Evolutionary conservation across 2,797 vertebrate species (phyloP).

Genomic region (Tarsius wallacei): DNA sequence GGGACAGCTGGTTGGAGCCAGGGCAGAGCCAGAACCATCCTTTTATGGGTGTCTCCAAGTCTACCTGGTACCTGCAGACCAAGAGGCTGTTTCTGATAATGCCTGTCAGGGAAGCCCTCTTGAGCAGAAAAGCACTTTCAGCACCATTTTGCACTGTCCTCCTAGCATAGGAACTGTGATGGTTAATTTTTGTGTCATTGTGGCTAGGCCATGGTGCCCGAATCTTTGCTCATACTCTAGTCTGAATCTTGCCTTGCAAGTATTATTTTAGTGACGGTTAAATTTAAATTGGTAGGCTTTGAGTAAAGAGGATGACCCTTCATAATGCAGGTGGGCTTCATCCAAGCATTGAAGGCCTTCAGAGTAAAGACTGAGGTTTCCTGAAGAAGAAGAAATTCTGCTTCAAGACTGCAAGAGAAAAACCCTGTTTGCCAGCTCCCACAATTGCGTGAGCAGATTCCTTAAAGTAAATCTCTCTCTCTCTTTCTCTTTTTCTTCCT

Average conservation of each 20-base stretch:
- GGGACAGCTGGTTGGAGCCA: background rate
- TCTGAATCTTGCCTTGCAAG: background rate
- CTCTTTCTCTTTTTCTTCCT: background rate
- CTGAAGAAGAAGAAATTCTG: background rate
- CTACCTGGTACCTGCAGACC: too few species aligned
- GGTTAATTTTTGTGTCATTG: background rate
- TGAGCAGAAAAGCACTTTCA: background rate
- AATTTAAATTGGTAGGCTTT: background rate
- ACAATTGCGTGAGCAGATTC: background rate
- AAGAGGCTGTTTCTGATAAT: background rate
- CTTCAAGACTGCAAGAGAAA: background rate
- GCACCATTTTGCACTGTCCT: background rate
- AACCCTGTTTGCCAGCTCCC: background rate
- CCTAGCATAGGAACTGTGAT: too few species aligned
- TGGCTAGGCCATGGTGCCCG: background rate
- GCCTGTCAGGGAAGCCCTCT: background rate
- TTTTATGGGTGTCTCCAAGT: fast-evolving
- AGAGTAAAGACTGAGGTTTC: background rate
- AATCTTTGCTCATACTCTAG: background rate
- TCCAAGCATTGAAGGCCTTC: background rate
- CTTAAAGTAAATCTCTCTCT: background rate
- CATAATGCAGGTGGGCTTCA: background rate
- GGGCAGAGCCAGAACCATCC: fast-evolving
- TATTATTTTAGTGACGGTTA: background rate
- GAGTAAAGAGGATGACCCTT: background rate